A percentile compares a stretch with the other conserved stretches of the same genome.
These are phyloP conservation scores for Synchiropus splendidus DNA, from an alignment of 2,113 vertebrate genomes.

Conservation along the genomic window DNA sequence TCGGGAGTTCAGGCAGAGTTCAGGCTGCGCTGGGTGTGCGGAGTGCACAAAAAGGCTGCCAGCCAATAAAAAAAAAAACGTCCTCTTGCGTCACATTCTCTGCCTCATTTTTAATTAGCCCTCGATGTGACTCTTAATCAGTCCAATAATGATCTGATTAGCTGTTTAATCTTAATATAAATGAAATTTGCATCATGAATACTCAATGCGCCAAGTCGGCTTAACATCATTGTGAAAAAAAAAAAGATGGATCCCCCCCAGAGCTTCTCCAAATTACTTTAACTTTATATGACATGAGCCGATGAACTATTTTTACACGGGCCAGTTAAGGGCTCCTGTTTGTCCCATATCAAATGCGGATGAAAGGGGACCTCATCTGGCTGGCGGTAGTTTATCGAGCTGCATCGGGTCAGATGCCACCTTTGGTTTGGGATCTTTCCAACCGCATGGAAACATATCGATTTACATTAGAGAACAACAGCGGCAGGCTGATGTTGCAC, in stretches of 20 bases:
- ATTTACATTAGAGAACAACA: conserved; percentile 51
- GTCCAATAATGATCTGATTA: too few relatives aligned
- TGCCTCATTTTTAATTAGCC: conserved; percentile 17
- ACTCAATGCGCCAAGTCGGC: background rate
- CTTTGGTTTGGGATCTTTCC: conserved; percentile 56
- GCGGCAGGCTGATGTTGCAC: conserved; percentile 26
- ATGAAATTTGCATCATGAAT: conserved; percentile 1
- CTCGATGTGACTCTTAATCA: background rate
- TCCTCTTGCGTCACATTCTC: conserved; percentile 9
- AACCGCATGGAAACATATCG: conserved; percentile 55
- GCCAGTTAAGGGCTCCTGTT: conserved; percentile 17
- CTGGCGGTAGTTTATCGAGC: conserved; percentile 45
- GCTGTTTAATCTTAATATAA: background rate
- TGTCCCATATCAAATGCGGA: conserved; percentile 43
- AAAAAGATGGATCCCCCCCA: background rate
- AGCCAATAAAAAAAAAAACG: conserved; percentile 21
- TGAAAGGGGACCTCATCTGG: conserved; percentile 54
- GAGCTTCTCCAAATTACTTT: conserved; percentile 12
- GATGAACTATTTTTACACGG: conserved; percentile 36
- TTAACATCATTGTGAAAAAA: background rate
- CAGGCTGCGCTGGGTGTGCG: conserved; percentile 27
- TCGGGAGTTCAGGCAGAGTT: conserved; percentile 51
- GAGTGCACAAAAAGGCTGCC: conserved; percentile 15
- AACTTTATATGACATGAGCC: conserved; percentile 35
- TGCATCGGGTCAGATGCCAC: conserved; percentile 54